Percentiles rank a stretch among this genome's conserved stretches.
phyloP scores from a whole-genome alignment of 2,113 vertebrate genomes.

The Stegastes partitus region DNA sequence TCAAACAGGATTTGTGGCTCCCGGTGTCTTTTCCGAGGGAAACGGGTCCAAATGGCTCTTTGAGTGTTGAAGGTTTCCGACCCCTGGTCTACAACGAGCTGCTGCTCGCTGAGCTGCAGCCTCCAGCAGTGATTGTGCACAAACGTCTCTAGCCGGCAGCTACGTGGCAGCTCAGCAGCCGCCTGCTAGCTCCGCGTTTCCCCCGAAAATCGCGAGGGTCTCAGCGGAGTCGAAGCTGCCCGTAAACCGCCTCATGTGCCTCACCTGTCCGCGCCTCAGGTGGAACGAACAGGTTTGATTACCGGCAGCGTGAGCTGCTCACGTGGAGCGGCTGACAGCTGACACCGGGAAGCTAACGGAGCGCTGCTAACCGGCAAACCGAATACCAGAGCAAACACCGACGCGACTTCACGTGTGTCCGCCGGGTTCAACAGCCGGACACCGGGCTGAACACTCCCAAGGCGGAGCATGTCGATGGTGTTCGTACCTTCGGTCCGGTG shows the following conservation, averaged over 20 bases:
- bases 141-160: constrained; percentile 33
- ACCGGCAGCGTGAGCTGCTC: no score
- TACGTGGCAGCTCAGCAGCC: constrained; percentile 63
- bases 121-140: constrained; percentile 26
- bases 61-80: no score
- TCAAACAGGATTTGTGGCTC: no score
- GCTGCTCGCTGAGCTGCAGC: not conserved
- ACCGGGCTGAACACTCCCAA: not conserved
- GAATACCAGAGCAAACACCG: not conserved
- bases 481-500: constrained; percentile 36
- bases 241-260: no score
- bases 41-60: no score
- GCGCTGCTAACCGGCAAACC: constrained; percentile 2
- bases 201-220: no score
- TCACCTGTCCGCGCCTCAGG: no score
- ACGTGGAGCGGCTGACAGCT: no score
- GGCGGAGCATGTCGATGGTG: fast-evolving
- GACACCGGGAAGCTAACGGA: not conserved
- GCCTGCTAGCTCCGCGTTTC: constrained; percentile 3
- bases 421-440: not conserved
- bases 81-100: no score
- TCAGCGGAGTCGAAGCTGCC: no score
- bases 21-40: no score
- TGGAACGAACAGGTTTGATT: no score
- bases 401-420: not conserved